These are phyloP conservation scores for Drosophila mimetica DNA, from an alignment of 2,888 invertebrate genomes.

Conservation along the genomic window DNA sequence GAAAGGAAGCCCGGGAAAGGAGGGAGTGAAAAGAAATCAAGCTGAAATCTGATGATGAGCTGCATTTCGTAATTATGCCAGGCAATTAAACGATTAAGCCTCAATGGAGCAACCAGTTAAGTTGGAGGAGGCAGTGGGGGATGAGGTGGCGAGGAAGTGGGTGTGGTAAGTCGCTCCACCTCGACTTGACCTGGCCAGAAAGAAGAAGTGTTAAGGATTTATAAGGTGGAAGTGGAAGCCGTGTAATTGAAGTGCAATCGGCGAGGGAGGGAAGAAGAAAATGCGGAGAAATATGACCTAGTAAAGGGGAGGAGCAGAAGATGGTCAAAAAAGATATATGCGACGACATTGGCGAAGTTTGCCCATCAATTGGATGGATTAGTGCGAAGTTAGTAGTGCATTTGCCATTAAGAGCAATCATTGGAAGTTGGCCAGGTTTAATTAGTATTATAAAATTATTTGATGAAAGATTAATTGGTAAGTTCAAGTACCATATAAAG, in stretches of 20 bases:
- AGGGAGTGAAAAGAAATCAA: slow-evolving; percentile 52
- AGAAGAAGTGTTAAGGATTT: slow-evolving; percentile 38
- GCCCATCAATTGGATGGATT: slow-evolving; percentile 28
- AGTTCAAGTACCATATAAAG: no score
- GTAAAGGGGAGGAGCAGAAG: neutral
- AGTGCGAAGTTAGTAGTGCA: slow-evolving; percentile 10
- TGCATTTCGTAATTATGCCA: slow-evolving; percentile 77
- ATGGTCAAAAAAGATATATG: slow-evolving; percentile 21
- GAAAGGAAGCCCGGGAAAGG: neutral
- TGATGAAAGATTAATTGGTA: no score
- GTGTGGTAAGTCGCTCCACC: slow-evolving; percentile 1
- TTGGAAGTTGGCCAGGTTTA: neutral
- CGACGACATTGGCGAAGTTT: slow-evolving; percentile 30
- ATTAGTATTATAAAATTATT: no score
- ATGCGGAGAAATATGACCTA: neutral
- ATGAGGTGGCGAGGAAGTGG: neutral
- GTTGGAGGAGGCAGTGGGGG: slow-evolving; percentile 6
- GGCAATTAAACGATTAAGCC: slow-evolving; percentile 77
- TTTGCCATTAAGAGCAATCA: neutral
- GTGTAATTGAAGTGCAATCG: slow-evolving; percentile 56
- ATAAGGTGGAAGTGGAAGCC: slow-evolving; percentile 52
- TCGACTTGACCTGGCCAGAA: slow-evolving; percentile 20
- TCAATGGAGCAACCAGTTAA: slow-evolving; percentile 29
- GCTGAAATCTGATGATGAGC: slow-evolving; percentile 79
- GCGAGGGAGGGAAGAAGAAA: neutral